Evolutionary conservation across 2,888 invertebrate species (phyloP).

Genomic region (Lapara coniferarum): DNA sequence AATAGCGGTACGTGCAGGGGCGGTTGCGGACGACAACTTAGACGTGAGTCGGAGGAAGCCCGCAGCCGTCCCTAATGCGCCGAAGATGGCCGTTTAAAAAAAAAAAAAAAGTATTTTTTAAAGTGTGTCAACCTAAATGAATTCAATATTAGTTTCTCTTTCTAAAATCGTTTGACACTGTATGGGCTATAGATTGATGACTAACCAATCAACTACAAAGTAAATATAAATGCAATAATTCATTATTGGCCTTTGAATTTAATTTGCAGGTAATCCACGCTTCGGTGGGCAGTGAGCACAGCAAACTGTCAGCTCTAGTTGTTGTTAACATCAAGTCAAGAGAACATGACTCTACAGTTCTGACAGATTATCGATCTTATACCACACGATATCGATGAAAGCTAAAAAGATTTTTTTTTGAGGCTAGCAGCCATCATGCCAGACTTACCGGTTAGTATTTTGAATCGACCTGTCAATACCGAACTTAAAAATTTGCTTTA

Average conservation of each 20-base stretch:
- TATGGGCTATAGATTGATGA: background rate
- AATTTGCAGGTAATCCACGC: background rate
- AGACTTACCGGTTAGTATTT: background rate
- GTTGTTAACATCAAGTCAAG: background rate
- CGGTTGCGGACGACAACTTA: too few species aligned
- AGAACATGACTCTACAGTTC: background rate
- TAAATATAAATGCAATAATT: constrained; percentile 3
- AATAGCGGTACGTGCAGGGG: too few species aligned
- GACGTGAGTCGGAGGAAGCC: too few species aligned
- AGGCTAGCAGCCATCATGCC: background rate
- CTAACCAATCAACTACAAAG: background rate
- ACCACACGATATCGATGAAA: background rate
- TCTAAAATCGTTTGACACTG: background rate
- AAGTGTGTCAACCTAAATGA: too few species aligned
- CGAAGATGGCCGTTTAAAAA: too few species aligned
- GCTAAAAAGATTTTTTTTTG: background rate
- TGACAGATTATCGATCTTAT: background rate
- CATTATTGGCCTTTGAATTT: background rate
- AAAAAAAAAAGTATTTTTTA: too few species aligned
- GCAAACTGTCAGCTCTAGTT: background rate
- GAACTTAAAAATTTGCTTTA: background rate
- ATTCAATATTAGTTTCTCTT: background rate
- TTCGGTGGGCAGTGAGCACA: background rate
- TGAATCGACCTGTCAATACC: background rate
- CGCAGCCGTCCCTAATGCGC: too few species aligned